These are phyloP conservation scores for Bombus pascuorum DNA, from an alignment of 1,140 invertebrate genomes.

Conservation along the genomic window DNA sequence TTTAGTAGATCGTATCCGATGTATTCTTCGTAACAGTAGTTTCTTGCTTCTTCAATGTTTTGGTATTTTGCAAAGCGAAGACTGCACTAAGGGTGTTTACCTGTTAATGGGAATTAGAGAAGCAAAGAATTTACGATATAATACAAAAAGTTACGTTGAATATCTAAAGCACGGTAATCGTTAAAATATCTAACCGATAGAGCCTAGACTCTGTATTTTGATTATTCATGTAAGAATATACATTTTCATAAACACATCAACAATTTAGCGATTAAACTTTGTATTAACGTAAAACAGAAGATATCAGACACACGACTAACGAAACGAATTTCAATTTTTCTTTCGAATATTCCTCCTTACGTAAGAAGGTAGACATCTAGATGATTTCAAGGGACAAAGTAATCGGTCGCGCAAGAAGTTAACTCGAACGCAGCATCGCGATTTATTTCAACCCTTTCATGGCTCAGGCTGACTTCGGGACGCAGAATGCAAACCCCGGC, in stretches of 20 bases:
- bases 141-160: too few relatives aligned
- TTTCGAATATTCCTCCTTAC: not conserved
- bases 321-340: not conserved
- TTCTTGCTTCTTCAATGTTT: not conserved
- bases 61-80: not conserved
- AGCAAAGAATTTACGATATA: not conserved
- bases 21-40: too few relatives aligned
- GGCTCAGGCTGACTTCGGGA: conserved; percentile 46
- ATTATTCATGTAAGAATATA: too few relatives aligned
- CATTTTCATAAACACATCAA: too few relatives aligned
- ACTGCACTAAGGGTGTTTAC: not conserved
- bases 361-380: too few relatives aligned
- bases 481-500: conserved; percentile 70
- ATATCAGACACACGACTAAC: too few relatives aligned
- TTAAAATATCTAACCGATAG: too few relatives aligned
- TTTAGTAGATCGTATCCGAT: not conserved
- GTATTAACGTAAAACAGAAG: not conserved
- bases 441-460: conserved; percentile 73
- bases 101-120: not conserved
- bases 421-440: conserved; percentile 59
- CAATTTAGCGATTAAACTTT: too few relatives aligned
- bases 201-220: too few relatives aligned
- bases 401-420: conserved; percentile 47
- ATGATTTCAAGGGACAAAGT: not conserved
- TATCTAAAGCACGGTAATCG: too few relatives aligned